Percentiles rank a stretch among this genome's conserved stretches.
Conservation (phyloP, 1,140 invertebrate genomes). For the Bathynomus jamesi region DNA sequence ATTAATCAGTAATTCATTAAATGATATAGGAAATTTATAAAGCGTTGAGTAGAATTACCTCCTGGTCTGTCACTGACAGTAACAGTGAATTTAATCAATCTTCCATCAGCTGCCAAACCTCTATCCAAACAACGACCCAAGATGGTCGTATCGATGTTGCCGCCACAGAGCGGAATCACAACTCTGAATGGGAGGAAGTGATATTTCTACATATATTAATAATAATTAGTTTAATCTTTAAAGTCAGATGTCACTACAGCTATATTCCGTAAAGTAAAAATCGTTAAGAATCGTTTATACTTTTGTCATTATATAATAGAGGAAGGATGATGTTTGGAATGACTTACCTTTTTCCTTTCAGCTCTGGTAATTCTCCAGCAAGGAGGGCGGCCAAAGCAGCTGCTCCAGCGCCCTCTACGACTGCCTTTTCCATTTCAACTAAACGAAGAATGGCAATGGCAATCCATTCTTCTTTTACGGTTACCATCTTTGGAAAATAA, state of each 20-base stretch:
- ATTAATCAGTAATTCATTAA: too few species aligned
- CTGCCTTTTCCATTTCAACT: slow-evolving; percentile 82
- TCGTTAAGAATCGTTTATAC: too few species aligned
- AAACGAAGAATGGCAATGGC: slow-evolving; percentile 78
- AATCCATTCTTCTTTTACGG: slow-evolving; percentile 73
- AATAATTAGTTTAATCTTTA: too few species aligned
- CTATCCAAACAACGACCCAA: slow-evolving; percentile 79
- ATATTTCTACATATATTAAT: too few species aligned
- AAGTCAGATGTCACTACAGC: too few species aligned
- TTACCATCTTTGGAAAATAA: slow-evolving; percentile 49
- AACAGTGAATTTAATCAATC: slow-evolving; percentile 76
- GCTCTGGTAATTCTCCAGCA: slow-evolving; percentile 68
- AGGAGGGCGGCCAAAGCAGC: slow-evolving; percentile 77
- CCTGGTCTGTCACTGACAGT: slow-evolving; percentile 66
- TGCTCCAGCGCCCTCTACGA: slow-evolving; percentile 88
- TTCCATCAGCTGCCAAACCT: slow-evolving; percentile 77
- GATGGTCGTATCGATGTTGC: slow-evolving; percentile 88
- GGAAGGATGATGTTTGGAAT: too few species aligned
- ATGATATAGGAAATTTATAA: too few species aligned
- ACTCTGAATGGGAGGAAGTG: slow-evolving; percentile 54
- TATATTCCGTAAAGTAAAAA: too few species aligned
- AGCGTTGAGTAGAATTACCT: too few species aligned
- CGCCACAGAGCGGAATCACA: slow-evolving; percentile 73
- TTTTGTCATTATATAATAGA: too few species aligned
- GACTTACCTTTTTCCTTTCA: slow-evolving; percentile 72